A percentile compares a stretch with the other conserved stretches of the same genome.
Conservation (phyloP, 2,888 invertebrate species). For the Hyles lineata region DNA sequence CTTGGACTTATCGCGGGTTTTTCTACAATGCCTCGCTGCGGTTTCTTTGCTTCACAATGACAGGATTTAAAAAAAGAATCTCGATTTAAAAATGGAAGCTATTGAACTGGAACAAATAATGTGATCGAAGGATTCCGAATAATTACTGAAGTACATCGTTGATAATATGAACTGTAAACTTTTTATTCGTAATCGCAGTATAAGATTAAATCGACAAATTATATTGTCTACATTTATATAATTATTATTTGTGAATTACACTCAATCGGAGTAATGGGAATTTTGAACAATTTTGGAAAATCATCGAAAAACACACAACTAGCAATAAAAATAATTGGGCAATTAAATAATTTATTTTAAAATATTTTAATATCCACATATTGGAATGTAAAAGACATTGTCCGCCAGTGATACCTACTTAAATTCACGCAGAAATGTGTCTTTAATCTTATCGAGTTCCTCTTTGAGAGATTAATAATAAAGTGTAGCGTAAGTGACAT, state of each 20-base stretch:
- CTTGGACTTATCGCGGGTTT: neutral
- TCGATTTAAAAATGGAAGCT: neutral
- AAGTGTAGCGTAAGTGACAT: no score
- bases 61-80: neutral
- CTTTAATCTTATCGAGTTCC: no score
- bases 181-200: neutral
- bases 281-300: no score
- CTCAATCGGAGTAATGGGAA: no score
- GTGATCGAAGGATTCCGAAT: neutral
- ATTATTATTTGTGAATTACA: neutral
- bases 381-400: no score
- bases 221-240: neutral
- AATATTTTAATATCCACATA: no score
- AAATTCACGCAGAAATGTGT: no score
- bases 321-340: no score
- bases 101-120: conserved; percentile 6
- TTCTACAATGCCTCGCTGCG: neutral
- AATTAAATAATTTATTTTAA: no score
- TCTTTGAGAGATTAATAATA: no score
- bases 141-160: neutral
- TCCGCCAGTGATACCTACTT: no score
- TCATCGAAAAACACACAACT: no score
- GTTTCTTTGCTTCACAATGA: neutral
- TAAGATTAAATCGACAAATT: neutral
- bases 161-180: neutral